Conservation (phyloP, 2,888 invertebrate genomes). For the Sinodicranocentrus sp. region DNA sequence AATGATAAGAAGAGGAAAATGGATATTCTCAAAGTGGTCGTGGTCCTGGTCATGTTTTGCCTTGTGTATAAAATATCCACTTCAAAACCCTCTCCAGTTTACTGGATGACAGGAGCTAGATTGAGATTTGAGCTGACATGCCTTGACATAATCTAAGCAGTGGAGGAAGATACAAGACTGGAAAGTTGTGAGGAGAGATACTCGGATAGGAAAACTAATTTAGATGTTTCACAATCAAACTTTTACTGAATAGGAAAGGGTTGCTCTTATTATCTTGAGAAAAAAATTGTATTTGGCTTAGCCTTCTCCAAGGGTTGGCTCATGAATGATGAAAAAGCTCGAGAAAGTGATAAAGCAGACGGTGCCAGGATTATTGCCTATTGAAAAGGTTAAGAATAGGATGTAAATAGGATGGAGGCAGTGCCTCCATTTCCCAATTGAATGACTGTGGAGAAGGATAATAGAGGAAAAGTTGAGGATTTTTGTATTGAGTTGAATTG, state of each 20-base stretch:
- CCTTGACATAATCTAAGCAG: too few relatives aligned
- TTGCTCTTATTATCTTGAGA: not conserved
- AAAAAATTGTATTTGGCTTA: constrained; percentile 37
- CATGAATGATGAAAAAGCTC: constrained; percentile 31
- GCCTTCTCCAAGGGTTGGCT: constrained; percentile 12
- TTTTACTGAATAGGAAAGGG: constrained; percentile 24
- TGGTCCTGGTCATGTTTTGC: too few relatives aligned
- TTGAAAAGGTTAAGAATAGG: too few relatives aligned
- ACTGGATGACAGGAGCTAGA: not conserved
- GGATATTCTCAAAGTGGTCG: too few relatives aligned
- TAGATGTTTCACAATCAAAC: constrained; percentile 30
- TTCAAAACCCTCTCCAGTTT: constrained; percentile 16
- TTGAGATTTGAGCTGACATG: constrained; percentile 20
- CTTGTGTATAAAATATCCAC: constrained; percentile 39
- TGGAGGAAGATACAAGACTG: too few relatives aligned
- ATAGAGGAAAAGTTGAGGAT: not conserved
- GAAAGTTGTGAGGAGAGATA: too few relatives aligned
- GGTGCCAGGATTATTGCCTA: constrained; percentile 30
- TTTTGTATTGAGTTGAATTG: not conserved
- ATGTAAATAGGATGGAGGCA: too few relatives aligned
- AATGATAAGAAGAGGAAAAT: constrained; percentile 60
- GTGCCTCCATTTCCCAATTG: too few relatives aligned
- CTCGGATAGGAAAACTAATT: constrained; percentile 28
- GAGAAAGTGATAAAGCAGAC: constrained; percentile 44
- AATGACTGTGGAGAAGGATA: not conserved